Evolutionary conservation across 2,797 vertebrate genomes (phyloP).

Genomic region (Siniperca undulata): DNA sequence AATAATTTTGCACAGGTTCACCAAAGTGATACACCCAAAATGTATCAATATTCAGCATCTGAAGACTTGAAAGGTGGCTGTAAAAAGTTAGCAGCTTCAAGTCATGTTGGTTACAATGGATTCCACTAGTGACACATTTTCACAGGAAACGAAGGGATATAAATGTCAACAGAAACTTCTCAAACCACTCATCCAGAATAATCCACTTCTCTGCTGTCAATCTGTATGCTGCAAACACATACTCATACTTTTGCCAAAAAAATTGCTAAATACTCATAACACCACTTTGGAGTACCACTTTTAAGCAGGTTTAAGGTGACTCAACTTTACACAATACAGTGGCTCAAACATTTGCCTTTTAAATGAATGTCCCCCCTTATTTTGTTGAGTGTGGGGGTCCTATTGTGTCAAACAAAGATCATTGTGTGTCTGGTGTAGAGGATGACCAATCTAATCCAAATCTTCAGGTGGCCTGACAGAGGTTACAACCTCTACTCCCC

Average conservation of each 20-base stretch:
- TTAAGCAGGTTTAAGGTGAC: constrained; percentile 21
- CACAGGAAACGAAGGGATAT: constrained; percentile 1
- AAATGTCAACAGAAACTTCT: constrained; percentile 18
- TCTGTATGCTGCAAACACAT: constrained; percentile 1
- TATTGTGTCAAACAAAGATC: constrained; percentile 60
- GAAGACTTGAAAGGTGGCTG: not conserved
- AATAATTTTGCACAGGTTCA: not conserved
- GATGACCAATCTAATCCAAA: constrained; percentile 65
- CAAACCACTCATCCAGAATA: constrained; percentile 22
- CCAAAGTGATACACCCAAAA: not conserved
- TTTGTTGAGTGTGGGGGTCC: constrained; percentile 26
- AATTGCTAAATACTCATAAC: constrained; percentile 8
- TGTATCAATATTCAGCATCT: not conserved
- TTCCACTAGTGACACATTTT: not conserved
- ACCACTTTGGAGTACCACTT: not conserved
- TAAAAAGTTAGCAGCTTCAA: not conserved
- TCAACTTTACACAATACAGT: constrained; percentile 27
- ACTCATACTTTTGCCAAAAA: not conserved
- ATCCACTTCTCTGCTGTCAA: constrained; percentile 9
- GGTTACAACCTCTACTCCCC: constrained; percentile 72
- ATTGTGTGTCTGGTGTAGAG: constrained; percentile 56
- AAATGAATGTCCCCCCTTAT: constrained; percentile 45
- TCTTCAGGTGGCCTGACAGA: constrained; percentile 76
- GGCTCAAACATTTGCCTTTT: constrained; percentile 58
- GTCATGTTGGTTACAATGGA: not conserved